Evolutionary conservation across 2,888 invertebrate genomes (phyloP).

Genomic region (Chrysomela aeneicollis): DNA sequence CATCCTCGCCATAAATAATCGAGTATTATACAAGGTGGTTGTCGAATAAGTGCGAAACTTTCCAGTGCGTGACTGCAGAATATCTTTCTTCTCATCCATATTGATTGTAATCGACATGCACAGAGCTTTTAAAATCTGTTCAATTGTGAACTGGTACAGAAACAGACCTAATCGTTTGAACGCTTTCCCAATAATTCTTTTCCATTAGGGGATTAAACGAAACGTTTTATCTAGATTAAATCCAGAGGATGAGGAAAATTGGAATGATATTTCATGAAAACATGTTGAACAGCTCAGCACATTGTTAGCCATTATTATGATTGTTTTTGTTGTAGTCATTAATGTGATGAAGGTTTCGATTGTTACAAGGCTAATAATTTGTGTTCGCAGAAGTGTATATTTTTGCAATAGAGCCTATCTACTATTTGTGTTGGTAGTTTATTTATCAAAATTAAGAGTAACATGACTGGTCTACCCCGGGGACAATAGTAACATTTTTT

Average conservation of each 20-base stretch:
- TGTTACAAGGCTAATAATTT: no score
- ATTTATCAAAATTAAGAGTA: no score
- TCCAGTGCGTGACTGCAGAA: no score
- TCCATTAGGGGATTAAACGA: slow-evolving; percentile 56
- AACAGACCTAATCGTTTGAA: slow-evolving; percentile 21
- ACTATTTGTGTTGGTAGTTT: no score
- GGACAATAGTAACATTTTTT: no score
- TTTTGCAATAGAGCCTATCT: no score
- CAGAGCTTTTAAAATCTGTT: background rate
- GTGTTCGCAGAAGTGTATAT: no score
- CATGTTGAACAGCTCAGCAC: slow-evolving; percentile 1
- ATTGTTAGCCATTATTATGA: background rate
- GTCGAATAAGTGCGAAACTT: no score
- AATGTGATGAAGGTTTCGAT: background rate
- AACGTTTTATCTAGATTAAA: slow-evolving; percentile 52
- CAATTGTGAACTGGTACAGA: slow-evolving; percentile 11
- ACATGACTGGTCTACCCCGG: no score
- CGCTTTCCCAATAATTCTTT: slow-evolving; percentile 28
- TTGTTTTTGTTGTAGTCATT: background rate
- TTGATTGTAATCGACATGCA: background rate
- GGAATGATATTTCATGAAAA: slow-evolving; percentile 7
- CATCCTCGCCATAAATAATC: slow-evolving; percentile 8
- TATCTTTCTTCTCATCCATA: background rate
- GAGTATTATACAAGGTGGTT: no score
- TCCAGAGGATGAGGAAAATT: slow-evolving; percentile 31